Percentiles rank a stretch among this genome's conserved stretches.
Evolutionary conservation across 2,888 invertebrate genomes (phyloP).

Genomic region (Globia sparganii): DNA sequence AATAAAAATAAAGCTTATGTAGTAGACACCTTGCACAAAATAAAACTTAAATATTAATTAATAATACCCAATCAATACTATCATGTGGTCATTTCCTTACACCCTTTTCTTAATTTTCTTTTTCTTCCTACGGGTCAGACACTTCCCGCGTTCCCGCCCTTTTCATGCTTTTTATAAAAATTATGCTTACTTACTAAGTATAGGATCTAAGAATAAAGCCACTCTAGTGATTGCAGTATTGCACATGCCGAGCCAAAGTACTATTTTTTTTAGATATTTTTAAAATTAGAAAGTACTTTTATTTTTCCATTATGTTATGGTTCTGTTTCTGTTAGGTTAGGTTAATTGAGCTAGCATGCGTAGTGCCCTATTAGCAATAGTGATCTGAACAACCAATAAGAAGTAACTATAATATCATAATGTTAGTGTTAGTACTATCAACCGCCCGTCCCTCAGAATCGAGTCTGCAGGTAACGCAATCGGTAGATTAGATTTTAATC

Average conservation of each 20-base stretch:
- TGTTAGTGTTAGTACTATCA: background rate
- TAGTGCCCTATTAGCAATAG: conserved; percentile 17
- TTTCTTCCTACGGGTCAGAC: conserved; percentile 5
- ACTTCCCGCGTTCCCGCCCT: conserved; percentile 17
- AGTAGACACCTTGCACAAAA: conserved; percentile 54
- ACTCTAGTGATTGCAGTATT: conserved; percentile 51
- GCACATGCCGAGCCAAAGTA: conserved; percentile 31
- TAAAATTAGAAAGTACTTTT: background rate
- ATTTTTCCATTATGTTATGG: background rate
- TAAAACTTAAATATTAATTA: conserved; percentile 36
- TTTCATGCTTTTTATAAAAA: conserved; percentile 54
- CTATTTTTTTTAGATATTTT: background rate
- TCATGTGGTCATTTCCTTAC: conserved; percentile 35
- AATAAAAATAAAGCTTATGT: conserved; percentile 51
- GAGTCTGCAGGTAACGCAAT: background rate
- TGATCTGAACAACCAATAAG: conserved; percentile 11
- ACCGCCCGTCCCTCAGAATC: background rate
- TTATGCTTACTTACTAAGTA: conserved; percentile 50
- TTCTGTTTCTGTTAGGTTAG: background rate
- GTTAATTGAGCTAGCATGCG: background rate
- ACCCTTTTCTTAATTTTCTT: conserved; percentile 3
- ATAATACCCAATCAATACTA: conserved; percentile 50
- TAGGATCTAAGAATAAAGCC: conserved; percentile 57
- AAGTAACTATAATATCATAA: background rate
- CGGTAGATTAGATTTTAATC: too few relatives aligned